Evolutionary conservation across 1,140 invertebrate genomes (phyloP), one percentile per base, ranked within the genome.

Genomic region (Penaeus japonicus): DNA sequence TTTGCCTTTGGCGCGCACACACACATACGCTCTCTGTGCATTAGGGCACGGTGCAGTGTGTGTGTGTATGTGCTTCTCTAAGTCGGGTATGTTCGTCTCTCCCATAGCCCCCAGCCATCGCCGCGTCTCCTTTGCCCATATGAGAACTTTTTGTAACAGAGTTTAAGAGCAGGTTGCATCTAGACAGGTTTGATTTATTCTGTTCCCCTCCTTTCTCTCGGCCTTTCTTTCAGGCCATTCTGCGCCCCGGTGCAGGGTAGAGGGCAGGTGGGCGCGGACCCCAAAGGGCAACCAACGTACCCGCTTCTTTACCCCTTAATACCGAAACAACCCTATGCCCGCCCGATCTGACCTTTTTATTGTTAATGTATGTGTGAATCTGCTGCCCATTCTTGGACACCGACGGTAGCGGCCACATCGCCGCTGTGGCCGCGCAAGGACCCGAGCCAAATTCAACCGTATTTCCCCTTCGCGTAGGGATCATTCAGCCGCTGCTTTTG

Each of bases 311-410:
- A 83, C 78, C 89, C 87, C 89, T 89, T 89, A 85, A 89, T 82
- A 85, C 89, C 89, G 84, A 85, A 85, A 82, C 84, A 85, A 89
- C 84, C 84, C 84, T 89, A 88, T 88, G 86, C 84, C 89, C 89
- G 89, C 89, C 84, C 79, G 84, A 89, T 75, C 89, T 89, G 89
- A 89, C 89, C 89, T 89, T 89, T 89, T 89, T 89, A 89, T 89
- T 89, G 89, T 89, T 89, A 89, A 89, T 89, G 89, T 89, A 89
- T 89, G 89, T 89, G 89, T 89, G 89, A 89, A 89, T 89, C 89
- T 81, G 89, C 83, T 85, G 89, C 89, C 89, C 89, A 82, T 85
- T 89, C 89, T 82, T 89, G 89, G 89, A 86, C 89, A 89, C 84
- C 83, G 89, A 47, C 65, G 35, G 39, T 27, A 32, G 30, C 22